These are phyloP conservation scores for Colius striatus DNA, from an alignment of 2,113 vertebrate genomes.

Conservation along the genomic window DNA sequence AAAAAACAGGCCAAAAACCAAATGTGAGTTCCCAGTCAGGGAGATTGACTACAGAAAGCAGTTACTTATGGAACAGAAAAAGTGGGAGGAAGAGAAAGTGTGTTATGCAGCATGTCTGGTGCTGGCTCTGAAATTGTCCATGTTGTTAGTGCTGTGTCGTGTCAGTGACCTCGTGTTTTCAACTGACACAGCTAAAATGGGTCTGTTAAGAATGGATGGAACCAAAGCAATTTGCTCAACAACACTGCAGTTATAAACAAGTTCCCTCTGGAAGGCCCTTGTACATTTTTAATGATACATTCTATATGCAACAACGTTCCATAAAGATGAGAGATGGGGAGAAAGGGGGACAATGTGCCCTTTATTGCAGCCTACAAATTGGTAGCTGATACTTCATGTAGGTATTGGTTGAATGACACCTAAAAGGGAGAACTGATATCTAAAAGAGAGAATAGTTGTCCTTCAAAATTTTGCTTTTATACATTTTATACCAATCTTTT, in stretches of 20 bases:
- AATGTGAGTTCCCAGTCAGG: not conserved
- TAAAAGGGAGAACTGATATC: not conserved
- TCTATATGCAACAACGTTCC: too few relatives aligned
- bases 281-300: too few relatives aligned
- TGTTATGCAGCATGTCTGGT: not conserved
- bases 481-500: not conserved
- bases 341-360: not conserved
- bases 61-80: not conserved
- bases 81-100: not conserved
- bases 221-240: rapidly evolving
- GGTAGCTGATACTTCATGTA: not conserved
- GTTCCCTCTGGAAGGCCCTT: not conserved
- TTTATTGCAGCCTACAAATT: not conserved
- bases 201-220: not conserved
- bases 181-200: not conserved
- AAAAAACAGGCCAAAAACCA: not conserved
- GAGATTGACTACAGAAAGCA: not conserved
- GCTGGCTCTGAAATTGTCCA: rapidly evolving
- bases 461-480: not conserved
- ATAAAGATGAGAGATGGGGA: not conserved
- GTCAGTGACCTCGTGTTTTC: not conserved
- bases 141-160: not conserved
- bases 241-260: not conserved
- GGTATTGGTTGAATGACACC: not conserved
- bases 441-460: not conserved